A percentile compares a stretch with the other conserved stretches of the same genome.
These are phyloP conservation scores for Drosophila pseudotalamancana DNA, from an alignment of 2,888 invertebrate species.

Conservation along the genomic window DNA sequence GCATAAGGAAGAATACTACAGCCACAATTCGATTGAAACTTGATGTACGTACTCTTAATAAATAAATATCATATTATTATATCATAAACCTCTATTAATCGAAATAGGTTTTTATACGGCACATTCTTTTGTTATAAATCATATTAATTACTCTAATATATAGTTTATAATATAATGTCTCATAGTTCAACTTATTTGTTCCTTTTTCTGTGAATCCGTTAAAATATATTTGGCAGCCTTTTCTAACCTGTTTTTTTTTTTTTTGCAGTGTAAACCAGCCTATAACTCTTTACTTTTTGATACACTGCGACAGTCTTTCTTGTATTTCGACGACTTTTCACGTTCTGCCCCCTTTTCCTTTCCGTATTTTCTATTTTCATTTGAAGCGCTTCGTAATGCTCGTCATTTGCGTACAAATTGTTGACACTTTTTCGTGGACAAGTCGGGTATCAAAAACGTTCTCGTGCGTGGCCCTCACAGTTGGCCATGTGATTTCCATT, in stretches of 20 bases:
- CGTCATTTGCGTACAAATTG: conserved; percentile 70
- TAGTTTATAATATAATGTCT: too few relatives aligned
- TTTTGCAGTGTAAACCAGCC: conserved; percentile 15
- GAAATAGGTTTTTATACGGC: too few relatives aligned
- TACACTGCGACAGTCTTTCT: conserved; percentile 28
- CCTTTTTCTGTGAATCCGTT: too few relatives aligned
- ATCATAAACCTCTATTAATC: too few relatives aligned
- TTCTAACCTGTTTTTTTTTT: too few relatives aligned
- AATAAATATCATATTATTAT: too few relatives aligned
- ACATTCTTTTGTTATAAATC: too few relatives aligned
- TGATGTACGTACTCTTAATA: too few relatives aligned
- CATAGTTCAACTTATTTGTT: too few relatives aligned
- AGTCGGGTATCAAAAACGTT: conserved; percentile 42
- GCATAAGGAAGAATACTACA: too few relatives aligned
- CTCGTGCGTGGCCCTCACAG: conserved; percentile 68
- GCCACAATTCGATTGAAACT: too few relatives aligned
- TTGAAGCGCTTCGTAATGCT: conserved; percentile 56
- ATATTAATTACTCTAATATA: too few relatives aligned
- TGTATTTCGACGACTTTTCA: conserved; percentile 39
- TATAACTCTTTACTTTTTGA: conserved; percentile 26
- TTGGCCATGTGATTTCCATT: conserved; percentile 28
- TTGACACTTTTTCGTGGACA: conserved; percentile 64
- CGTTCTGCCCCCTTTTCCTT: conserved; percentile 22
- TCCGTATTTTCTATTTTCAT: conserved; percentile 30
- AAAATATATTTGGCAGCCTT: not conserved